Base-by-base conservation (phyloP, 2,888 invertebrate species). In the Emmelina monodactyla region DNA sequence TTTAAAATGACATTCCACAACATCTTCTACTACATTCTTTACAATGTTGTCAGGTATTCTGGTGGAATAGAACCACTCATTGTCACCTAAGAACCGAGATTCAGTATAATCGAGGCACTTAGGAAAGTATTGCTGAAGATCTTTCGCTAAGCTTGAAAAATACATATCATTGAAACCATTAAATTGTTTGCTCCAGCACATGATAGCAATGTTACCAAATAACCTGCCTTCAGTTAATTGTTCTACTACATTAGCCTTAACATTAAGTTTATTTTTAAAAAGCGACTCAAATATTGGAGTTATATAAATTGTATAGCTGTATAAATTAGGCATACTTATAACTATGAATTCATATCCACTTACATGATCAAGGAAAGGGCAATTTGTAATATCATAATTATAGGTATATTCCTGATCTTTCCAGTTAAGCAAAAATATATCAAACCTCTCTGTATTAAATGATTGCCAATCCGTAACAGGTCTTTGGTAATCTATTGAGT, bases 121-220 rank as follows among this genome's bases (percentile, higher is more conserved):
- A 15, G 62, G 60, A 25, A 70, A 58, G 39, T 56, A 60, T n/a
- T 47, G 42, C 41, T 57, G 58, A 13, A 73, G 14, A 33, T 43
- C 44, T 11, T 37, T 39, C 29, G 48, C 49, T 11, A 75, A 47
- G 30, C 47, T 49, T n/a, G 32, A n/a, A 51, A 55, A 71, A 46
- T 75, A 76, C 3, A 11, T 16, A 7, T 53, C 39, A 50, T 73
- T 51, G 58, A 72, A 72, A 13, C 38, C 37, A 16, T 55, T 60
- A 6, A 41, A 42, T 36, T 51, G 45, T 41, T 56, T 72, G 31
- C 63, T 53, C 64, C 71, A 76, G 28, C 65, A 36, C 55, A 68
- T 51, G 28, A 69, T 44, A 31, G 42, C 50, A 28, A 55, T 41
- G 54, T 65, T 65, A 4, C 55, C 59, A 36, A 25, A 25, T n/a